Base-by-base conservation (phyloP, 2,113 vertebrate species). In the Bagarius yarrelli region DNA sequence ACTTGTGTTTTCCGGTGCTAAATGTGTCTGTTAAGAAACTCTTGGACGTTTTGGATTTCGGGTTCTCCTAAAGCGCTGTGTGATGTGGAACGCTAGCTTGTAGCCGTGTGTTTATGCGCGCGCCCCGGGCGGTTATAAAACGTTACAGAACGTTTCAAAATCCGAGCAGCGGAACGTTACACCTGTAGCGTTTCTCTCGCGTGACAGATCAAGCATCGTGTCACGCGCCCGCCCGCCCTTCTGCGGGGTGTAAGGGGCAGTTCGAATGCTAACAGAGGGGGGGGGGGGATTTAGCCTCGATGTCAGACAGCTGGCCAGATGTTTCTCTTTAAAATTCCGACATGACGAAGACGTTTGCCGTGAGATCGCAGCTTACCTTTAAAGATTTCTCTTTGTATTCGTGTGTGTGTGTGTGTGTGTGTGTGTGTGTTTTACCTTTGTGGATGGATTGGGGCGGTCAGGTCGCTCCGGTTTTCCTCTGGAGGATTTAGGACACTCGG, bases 111-210 rank as follows among this genome's bases (percentile, higher is more conserved):
- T n/a, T 25, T 1, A 15, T 44, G 14, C 36, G 66, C 66, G 66
- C 66, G n/a, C 66, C 14, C 5, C 44, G 1, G 23, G 44, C 66
- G 5, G 23, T 69, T 40, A 23, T 36, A 32, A 34, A 47, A 6
- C 44, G 44, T 40, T 23, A 21, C n/a, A 32, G 55, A 5, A 13
- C 55, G 32, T 56, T 56, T 36, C 2, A 75, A 15, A 47, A 47
- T 47, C 34, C 8, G 13, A 25, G n/a, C 44, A 2, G 18, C 21
- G 50, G 50, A 55, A 30, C 32, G 63, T 79, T 79, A 71, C 78
- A 79, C 78, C 78, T 80, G 78, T 80, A 70, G 64, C 77, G 1
- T 56, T 57, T 21, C n/a, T 69, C 19, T 27, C 63, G 50, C 77
- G 77, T 44, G 76, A 78, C 61, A 23, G 19, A 14, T 4, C 11